Base-by-base conservation (phyloP, 1,140 invertebrate genomes). In the Drosophila ogumai region DNA sequence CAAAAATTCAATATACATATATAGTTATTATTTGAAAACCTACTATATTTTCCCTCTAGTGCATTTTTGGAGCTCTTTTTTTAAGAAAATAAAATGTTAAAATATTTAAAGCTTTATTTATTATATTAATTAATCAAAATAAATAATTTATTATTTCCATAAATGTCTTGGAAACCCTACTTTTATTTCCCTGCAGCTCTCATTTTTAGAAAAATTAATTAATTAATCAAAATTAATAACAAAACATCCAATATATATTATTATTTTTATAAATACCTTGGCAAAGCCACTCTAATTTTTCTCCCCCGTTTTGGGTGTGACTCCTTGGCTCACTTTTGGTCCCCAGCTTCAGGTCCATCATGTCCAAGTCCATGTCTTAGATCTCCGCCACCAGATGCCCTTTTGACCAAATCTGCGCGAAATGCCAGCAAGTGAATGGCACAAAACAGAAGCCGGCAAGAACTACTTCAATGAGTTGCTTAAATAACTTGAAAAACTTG, bases 401-500 rank as follows among this genome's bases (percentile, higher is more conserved):
- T 73, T 73, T 59, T 73, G 66, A 73, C 69, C 52, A 55, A 52
- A 36, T 43, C 31, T 40, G 43, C 43, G 28, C 54, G 10, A 73
- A 73, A 72, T 73, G 69, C 68, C 66, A 72, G 69, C 68, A 72
- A 72, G 68, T 72, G 68, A 71, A 71, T 72, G 47, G 63, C 66
- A 36, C 6, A 36, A 36, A 61, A 66, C 66, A 69, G 63, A 49
- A 72, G 68, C 65, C 32, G 22, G 15, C 2, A n/a, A 36, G 47
- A 43, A 15, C 38, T 56, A 15, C 28, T 25, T 67, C 46, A 68
- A 52, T 75, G 43, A 66, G 46, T 65, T 52, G 41, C 25, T 19
- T 40, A 54, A 66, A 55, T 49, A 49, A 60, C 15, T 25, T 28
- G 7, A 34, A 40, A 38, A 38, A 55, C 34, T 22, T 38, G 34